Evolutionary conservation across 2,888 invertebrate genomes (phyloP), one percentile per base, ranked within the genome.

Genomic region (Agrotis segetum): DNA sequence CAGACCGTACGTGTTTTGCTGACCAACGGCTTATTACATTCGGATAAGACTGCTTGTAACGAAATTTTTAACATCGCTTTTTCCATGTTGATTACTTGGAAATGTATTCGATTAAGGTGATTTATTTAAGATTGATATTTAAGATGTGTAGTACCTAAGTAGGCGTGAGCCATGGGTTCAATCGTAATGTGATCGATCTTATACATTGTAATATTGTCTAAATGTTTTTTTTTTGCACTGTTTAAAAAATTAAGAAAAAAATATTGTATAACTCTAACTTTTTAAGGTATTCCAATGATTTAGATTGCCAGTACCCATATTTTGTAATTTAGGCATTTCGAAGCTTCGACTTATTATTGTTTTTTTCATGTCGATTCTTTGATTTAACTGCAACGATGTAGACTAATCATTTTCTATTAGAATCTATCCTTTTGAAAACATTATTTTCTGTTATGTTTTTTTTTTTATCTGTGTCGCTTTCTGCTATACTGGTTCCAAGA

Each of bases 1-100:
- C 82, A 96, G 97, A 76, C 97, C 97, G 73, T 97, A 97, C 77
- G 94, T 96, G 66, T 97, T 97, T 85, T 96, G 95, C 87, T 97
- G 92, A 96, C 84, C 56, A 55, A 74, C 52, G 63, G 74, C 69
- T 74, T 65, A 56, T 71, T 52, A 70, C 73, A 81, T 80, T 86
- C 68, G 86, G 84, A 90, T 89, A 92, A 94, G 94, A 94, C 93
- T 94, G 92, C 85, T 88, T 85, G 79, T 61, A 80, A 76, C 72
- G 76, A 82, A 69, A 67, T 75, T 70, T 65, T 72, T 21, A 60
- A 79, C 76, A 75, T 84, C 71, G 60, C 78, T 78, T 74, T 82
- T 83, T 82, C 75, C 72, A 68, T 72, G 67, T 83, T 67, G 56
- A 62, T 16, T 73, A 77, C 78, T 78, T 81, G 63, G 77, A 73